Percentiles rank a stretch among this genome's conserved stretches.
Conservation (phyloP, 1,140 invertebrate genomes). For the Cotesia glomerata region DNA sequence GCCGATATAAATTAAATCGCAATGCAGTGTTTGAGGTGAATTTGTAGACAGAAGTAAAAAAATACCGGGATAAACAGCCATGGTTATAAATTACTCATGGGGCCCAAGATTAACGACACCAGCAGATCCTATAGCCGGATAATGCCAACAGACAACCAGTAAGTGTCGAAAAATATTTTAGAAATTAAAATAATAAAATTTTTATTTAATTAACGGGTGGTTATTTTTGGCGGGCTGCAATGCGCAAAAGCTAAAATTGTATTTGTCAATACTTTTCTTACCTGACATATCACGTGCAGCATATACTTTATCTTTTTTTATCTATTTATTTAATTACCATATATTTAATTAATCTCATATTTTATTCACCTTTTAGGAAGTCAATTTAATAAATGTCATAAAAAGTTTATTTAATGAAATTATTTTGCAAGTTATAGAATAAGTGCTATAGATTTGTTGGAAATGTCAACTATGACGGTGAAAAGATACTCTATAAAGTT, state of each 20-base stretch:
- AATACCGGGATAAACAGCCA: constrained; percentile 25
- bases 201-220: neutral
- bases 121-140: constrained; percentile 41
- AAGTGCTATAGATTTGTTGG: neutral
- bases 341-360: neutral
- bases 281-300: no score
- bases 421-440: neutral
- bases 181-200: neutral
- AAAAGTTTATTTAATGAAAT: neutral
- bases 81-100: constrained; percentile 36
- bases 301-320: neutral
- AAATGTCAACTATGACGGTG: neutral
- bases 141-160: constrained; percentile 39
- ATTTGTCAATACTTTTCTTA: constrained; percentile 14
- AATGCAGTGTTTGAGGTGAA: constrained; percentile 1
- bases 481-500: neutral
- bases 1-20: no score
- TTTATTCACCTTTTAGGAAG: no score
- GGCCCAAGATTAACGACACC: constrained; percentile 34
- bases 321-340: neutral
- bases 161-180: constrained; percentile 26
- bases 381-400: neutral
- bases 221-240: constrained; percentile 12
- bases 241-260: constrained; percentile 3
- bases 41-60: constrained; percentile 25